A percentile compares a stretch with the other conserved stretches of the same genome.
These are phyloP conservation scores for Palythoa grandiflora DNA, from an alignment of 92 coral and sea anemone genomes.

Conservation along the genomic window DNA sequence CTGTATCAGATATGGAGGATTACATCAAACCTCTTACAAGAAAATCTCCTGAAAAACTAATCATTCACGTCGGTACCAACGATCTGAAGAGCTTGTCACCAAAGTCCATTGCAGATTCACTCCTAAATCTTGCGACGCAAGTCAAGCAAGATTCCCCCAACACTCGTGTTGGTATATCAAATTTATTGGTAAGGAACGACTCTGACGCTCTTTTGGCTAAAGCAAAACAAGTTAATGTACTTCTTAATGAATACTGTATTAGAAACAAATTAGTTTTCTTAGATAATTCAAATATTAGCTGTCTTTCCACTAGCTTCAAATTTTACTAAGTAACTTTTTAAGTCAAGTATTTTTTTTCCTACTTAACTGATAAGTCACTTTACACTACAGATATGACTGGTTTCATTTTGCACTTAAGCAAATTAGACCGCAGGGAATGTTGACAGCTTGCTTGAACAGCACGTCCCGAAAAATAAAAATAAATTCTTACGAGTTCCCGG, in stretches of 20 bases:
- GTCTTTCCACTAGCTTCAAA: no score
- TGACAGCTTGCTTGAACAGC: no score
- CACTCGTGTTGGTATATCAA: conserved; percentile 51
- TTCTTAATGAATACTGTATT: conserved; percentile 51
- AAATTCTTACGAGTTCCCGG: no score
- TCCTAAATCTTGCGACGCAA: conserved; percentile 47
- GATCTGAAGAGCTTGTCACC: not conserved
- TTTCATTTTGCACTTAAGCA: no score
- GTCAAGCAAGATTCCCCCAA: not conserved
- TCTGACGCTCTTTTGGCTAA: conserved; percentile 25
- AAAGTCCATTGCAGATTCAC: not conserved
- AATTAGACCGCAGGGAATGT: no score
- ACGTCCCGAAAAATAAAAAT: no score
- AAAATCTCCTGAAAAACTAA: not conserved
- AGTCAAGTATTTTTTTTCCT: no score
- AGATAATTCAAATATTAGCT: conserved; percentile 59
- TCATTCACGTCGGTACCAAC: not conserved
- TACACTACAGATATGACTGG: no score
- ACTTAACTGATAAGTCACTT: no score
- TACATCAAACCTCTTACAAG: not conserved
- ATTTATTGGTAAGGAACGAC: conserved; percentile 44
- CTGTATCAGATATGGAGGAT: not conserved
- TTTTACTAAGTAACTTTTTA: no score
- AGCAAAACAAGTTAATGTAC: conserved; percentile 42
- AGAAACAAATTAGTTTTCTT: conserved; percentile 51